phyloP scores from a whole-genome alignment of 1,140 invertebrate genomes.

The Drosophila varians region DNA sequence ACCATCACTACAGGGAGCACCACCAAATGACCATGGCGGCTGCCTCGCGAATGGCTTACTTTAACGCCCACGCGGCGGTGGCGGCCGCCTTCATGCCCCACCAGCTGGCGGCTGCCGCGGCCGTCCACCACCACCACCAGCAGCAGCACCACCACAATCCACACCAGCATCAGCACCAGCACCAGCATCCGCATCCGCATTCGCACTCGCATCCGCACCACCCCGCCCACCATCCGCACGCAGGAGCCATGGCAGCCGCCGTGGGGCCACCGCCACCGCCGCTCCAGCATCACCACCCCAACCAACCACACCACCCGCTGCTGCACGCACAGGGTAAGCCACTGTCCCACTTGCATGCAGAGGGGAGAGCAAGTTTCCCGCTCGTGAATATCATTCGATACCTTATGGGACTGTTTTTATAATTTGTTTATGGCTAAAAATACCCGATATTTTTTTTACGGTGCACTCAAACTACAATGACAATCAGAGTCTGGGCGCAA shows the following conservation, averaged over 20 bases:
- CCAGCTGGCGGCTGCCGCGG: constrained; percentile 65
- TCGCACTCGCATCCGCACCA: constrained; percentile 39
- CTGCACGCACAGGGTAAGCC: constrained; percentile 79
- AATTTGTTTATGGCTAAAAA: not conserved
- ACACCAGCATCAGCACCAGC: constrained; percentile 40
- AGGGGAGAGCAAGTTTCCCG: too few species aligned
- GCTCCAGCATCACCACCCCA: constrained; percentile 19
- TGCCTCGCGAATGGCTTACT: constrained; percentile 92
- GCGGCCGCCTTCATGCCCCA: constrained; percentile 92
- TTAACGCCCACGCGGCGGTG: constrained; percentile 94
- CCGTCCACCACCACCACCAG: constrained; percentile 63
- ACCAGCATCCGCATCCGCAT: constrained; percentile 34
- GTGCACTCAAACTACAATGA: constrained; percentile 29
- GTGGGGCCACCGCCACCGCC: constrained; percentile 29
- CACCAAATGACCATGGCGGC: constrained; percentile 88
- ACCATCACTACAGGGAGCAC: constrained; percentile 79
- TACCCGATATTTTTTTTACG: not conserved
- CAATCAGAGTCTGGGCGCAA: constrained; percentile 53
- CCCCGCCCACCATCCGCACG: constrained; percentile 15
- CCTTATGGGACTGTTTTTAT: not conserved
- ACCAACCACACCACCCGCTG: constrained; percentile 62
- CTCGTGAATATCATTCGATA: not conserved
- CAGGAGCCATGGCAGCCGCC: constrained; percentile 14
- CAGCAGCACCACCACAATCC: constrained; percentile 16
- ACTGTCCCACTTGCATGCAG: constrained; percentile 2